Conservation (phyloP, 2,113 vertebrate species). For the Lycaon pictus region DNA sequence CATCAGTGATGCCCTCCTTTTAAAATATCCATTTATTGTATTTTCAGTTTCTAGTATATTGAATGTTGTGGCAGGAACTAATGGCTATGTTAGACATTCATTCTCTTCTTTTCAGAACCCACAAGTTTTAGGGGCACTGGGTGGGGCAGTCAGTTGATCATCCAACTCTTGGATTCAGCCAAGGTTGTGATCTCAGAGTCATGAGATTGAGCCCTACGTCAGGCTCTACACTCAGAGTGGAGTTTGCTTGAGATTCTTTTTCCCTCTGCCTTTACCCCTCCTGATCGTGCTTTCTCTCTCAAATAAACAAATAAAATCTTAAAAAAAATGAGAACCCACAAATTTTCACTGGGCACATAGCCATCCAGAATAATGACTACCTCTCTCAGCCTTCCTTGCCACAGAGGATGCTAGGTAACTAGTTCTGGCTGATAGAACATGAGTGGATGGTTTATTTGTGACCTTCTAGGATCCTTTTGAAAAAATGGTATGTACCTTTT, state of each 20-base stretch:
- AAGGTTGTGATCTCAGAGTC: background rate
- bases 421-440: background rate
- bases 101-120: background rate
- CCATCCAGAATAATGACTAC: background rate
- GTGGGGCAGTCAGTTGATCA: background rate
- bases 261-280: background rate
- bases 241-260: background rate
- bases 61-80: background rate
- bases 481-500: background rate
- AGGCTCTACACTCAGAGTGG: background rate
- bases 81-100: background rate
- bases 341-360: background rate
- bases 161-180: background rate
- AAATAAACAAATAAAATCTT: background rate
- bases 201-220: background rate
- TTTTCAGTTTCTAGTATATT: background rate
- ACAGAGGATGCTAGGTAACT: background rate
- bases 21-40: background rate
- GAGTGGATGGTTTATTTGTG: background rate
- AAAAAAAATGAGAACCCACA: background rate
- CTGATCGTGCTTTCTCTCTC: background rate
- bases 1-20: background rate
- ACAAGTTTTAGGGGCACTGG: background rate
- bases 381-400: background rate
- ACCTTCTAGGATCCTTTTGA: background rate